A percentile compares a stretch with the other conserved stretches of the same genome.
Conservation (phyloP, 2,888 invertebrate species). For the Hypomecis atomaria region DNA sequence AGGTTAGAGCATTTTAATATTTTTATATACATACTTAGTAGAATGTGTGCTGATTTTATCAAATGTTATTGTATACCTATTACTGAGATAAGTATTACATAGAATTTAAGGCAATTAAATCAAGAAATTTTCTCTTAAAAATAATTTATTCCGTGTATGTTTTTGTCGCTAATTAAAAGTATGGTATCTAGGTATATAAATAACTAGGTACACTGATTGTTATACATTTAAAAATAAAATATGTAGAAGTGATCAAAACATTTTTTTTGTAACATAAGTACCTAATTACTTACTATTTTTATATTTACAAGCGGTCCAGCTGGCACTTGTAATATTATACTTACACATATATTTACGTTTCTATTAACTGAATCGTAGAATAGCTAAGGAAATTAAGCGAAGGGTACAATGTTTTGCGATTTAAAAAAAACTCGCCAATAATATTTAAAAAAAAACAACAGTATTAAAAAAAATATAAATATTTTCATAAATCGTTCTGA, state of each 20-base stretch:
- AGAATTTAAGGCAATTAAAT: no score
- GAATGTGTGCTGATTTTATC: not conserved
- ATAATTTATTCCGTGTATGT: no score
- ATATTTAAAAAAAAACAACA: not conserved
- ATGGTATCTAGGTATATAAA: no score
- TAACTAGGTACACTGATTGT: no score
- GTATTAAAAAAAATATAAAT: not conserved
- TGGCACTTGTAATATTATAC: not conserved
- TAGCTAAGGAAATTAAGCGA: not conserved
- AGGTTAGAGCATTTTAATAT: constrained; percentile 3
- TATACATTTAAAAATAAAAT: no score
- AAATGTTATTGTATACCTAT: not conserved
- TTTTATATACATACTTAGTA: not conserved
- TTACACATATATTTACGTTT: not conserved
- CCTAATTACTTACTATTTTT: not conserved
- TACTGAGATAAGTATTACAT: no score
- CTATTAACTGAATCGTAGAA: not conserved
- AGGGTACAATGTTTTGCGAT: no score
- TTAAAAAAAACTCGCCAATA: not conserved
- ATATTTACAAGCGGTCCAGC: constrained; percentile 1
- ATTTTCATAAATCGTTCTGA: not conserved
- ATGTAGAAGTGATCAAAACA: not conserved
- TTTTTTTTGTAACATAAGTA: not conserved
- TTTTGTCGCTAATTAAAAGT: no score
- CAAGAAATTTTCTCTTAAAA: no score